Percentiles rank a stretch among this genome's conserved stretches.
These are phyloP conservation scores for Tupaia tana DNA, from an alignment of 2,113 vertebrate genomes.

Conservation along the genomic window DNA sequence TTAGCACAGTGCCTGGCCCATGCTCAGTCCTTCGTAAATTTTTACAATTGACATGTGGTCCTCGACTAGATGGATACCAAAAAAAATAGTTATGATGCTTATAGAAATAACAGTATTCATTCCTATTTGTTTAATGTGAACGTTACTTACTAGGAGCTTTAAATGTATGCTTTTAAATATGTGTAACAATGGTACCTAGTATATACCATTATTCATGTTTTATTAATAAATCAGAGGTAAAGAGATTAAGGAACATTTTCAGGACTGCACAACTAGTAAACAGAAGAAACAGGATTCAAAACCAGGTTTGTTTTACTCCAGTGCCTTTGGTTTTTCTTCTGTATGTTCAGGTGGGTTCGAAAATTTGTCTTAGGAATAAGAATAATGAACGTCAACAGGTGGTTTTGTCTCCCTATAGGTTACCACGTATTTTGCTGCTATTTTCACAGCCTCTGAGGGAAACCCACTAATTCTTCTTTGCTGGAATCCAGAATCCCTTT, in stretches of 20 bases:
- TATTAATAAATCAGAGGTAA: background rate
- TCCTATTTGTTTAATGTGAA: slow-evolving; percentile 2
- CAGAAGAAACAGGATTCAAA: background rate
- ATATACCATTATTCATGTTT: background rate
- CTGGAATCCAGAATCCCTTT: slow-evolving; percentile 28
- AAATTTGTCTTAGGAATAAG: background rate
- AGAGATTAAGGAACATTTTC: background rate
- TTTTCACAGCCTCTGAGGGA: slow-evolving; percentile 41
- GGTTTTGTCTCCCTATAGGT: slow-evolving; percentile 9
- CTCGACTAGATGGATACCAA: background rate
- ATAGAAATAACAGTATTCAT: background rate
- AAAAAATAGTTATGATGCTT: slow-evolving; percentile 8
- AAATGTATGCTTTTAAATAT: background rate
- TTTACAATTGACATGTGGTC: background rate
- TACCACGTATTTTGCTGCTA: background rate
- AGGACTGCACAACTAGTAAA: background rate
- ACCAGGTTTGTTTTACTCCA: background rate
- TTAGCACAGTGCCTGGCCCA: background rate
- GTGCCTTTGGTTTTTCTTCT: background rate
- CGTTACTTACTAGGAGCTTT: background rate
- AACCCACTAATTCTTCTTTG: slow-evolving; percentile 13
- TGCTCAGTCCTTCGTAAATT: background rate
- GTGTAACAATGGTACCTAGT: background rate
- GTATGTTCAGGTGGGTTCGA: background rate
- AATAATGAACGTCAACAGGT: background rate